These are phyloP conservation scores for Lottia gigantea DNA, from an alignment of 2,888 invertebrate genomes.

Conservation along the genomic window DNA sequence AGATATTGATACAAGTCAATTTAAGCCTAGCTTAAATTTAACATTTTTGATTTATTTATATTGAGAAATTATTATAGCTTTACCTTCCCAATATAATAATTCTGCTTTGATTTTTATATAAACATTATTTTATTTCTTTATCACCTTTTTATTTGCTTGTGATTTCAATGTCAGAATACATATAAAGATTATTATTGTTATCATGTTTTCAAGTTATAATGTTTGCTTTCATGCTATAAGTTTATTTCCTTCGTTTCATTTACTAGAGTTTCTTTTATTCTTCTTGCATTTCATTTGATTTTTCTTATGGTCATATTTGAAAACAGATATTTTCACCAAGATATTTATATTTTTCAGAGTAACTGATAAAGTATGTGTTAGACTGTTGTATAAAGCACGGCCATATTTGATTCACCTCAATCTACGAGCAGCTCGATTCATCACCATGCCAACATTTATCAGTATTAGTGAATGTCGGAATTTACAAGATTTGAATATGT, in stretches of 20 bases:
- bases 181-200: no score
- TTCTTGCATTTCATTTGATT: not conserved
- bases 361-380: constrained; percentile 62
- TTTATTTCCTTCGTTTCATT: not conserved
- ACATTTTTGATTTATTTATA: no score
- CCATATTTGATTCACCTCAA: constrained; percentile 67
- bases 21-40: no score
- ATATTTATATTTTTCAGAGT: constrained; percentile 46
- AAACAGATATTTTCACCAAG: not conserved
- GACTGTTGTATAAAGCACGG: constrained; percentile 62
- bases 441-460: constrained; percentile 55
- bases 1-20: no score
- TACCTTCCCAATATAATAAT: no score
- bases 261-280: not conserved
- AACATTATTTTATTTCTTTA: no score
- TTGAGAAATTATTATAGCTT: no score
- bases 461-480: constrained; percentile 66
- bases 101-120: no score
- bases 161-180: no score
- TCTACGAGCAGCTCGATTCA: constrained; percentile 57
- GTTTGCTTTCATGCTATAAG: constrained; percentile 24
- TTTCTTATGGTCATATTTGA: not conserved
- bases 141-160: no score
- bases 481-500: constrained; percentile 67
- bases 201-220: constrained; percentile 16